A percentile compares a stretch with the other conserved stretches of the same genome.
Evolutionary conservation across 1,140 invertebrate species (phyloP).

Genomic region (Plectrocnemia conspersa): DNA sequence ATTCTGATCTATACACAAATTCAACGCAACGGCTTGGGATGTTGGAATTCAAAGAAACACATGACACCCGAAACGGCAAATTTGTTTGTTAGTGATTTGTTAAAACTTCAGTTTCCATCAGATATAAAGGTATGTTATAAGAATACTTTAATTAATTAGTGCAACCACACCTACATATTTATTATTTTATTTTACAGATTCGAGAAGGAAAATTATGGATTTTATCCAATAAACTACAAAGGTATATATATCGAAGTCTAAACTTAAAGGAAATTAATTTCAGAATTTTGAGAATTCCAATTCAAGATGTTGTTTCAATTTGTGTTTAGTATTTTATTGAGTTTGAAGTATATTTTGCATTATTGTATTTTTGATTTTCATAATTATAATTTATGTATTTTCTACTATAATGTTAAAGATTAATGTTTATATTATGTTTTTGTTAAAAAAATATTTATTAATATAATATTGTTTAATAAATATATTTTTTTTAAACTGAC

Average conservation of each 20-base stretch:
- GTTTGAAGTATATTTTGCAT: no score
- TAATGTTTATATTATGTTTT: not conserved
- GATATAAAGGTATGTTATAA: conserved; percentile 53
- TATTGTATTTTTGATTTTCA: no score
- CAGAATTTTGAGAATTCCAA: conserved; percentile 55
- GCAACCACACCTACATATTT: conserved; percentile 6
- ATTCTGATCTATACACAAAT: conserved; percentile 73
- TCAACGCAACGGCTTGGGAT: conserved; percentile 56
- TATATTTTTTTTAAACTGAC: not conserved
- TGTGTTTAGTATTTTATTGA: not conserved
- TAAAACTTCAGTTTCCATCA: conserved; percentile 64
- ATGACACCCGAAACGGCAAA: conserved; percentile 62
- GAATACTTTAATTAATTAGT: conserved; percentile 1
- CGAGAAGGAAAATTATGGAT: conserved; percentile 61
- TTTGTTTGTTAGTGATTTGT: conserved; percentile 58
- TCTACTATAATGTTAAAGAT: no score
- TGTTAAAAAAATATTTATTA: conserved; percentile 1
- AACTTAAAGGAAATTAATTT: conserved; percentile 57
- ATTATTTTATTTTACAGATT: conserved; percentile 41
- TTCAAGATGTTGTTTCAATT: conserved; percentile 50
- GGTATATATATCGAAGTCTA: conserved; percentile 55
- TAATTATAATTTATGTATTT: no score
- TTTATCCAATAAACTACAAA: conserved; percentile 61
- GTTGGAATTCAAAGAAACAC: conserved; percentile 65
- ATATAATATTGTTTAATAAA: not conserved